These are phyloP conservation scores for human DNA, from an alignment of 2,113 vertebrate species.

Conservation along the genomic window DNA sequence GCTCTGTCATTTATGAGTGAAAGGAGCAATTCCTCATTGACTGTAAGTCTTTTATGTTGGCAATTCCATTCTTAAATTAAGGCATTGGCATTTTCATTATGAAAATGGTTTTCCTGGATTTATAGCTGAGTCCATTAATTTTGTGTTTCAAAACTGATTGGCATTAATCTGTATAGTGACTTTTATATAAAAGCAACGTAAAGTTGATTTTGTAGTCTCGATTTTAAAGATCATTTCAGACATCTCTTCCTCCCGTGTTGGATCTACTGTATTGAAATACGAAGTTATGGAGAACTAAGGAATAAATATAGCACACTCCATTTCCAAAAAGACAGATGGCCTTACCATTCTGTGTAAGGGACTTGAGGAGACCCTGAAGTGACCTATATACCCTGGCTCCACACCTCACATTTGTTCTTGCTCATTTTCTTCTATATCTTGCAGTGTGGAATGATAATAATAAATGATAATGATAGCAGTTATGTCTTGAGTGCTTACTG, in stretches of 20 bases:
- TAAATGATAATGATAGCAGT: not conserved
- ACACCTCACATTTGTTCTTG: too few species aligned
- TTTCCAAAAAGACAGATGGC: not conserved
- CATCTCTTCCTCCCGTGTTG: not conserved
- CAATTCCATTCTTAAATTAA: conserved; percentile 36
- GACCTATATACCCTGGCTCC: not conserved
- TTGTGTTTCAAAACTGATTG: conserved; percentile 26
- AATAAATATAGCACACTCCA: not conserved
- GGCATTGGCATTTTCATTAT: conserved; percentile 41
- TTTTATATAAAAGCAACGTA: conserved; percentile 24
- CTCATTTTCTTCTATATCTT: not conserved
- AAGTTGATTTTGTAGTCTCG: conserved; percentile 13
- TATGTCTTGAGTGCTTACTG: not conserved
- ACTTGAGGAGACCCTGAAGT: not conserved
- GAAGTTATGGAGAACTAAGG: not conserved
- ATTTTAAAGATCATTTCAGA: not conserved
- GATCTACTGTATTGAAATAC: not conserved
- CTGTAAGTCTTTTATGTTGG: conserved; percentile 18
- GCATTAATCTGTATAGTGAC: not conserved
- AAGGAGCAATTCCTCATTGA: not conserved
- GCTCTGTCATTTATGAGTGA: not conserved
- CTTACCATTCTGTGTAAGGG: not conserved
- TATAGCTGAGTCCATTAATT: not conserved
- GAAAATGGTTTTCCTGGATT: conserved; percentile 27
- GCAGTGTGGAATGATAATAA: not conserved